Evolutionary conservation across 2,888 invertebrate species (phyloP), one percentile per base, ranked within the genome.

Genomic region (Ichneumoninae sp.): DNA sequence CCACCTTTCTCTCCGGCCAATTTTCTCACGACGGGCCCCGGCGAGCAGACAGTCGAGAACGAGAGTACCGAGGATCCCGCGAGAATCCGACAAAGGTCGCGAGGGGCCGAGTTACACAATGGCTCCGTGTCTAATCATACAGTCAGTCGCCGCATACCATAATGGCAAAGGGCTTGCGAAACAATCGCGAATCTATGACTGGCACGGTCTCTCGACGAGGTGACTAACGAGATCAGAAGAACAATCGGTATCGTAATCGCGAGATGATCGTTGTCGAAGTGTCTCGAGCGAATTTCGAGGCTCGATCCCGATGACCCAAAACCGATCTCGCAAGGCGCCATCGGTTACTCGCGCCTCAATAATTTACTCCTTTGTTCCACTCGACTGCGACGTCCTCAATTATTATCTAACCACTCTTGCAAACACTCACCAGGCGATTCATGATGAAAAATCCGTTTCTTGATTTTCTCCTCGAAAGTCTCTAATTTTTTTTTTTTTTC

Each of bases 381-480:
- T 82, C 57, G 8, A 72, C 50, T 22, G 10, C 13, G n/a, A 33
- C 16, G 13, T 36, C n/a, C 1, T 72, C 13, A 36, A 75, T 70
- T 33, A 52, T 30, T 36, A 40, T 16, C 22, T 10, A 8, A 30
- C 62, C 62, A 50, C 65, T 33, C 74, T 50, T 66, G 47, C 19
- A 8, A 79, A 60, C 36, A 93, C 93, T 93, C 89, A 93, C 93
- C 93, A 93, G 83, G 80, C 89, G 85, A 89, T 89, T 90, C 91
- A 93, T 93, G 90, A 85, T 89, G 90, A 86, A 75, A 62, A 30
- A 69, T 62, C 72, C 52, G 10, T 75, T 72, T 76, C 19, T 69
- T 79, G 26, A 2, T 69, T 16, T 47, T 50, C 19, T 2, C 8
- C 16, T 69, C 47, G 13, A 1, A 13, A 62, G 40, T 40, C 26